phyloP scores from a whole-genome alignment of 2,113 vertebrate genomes.

The Thalassarche chlororhynchos region DNA sequence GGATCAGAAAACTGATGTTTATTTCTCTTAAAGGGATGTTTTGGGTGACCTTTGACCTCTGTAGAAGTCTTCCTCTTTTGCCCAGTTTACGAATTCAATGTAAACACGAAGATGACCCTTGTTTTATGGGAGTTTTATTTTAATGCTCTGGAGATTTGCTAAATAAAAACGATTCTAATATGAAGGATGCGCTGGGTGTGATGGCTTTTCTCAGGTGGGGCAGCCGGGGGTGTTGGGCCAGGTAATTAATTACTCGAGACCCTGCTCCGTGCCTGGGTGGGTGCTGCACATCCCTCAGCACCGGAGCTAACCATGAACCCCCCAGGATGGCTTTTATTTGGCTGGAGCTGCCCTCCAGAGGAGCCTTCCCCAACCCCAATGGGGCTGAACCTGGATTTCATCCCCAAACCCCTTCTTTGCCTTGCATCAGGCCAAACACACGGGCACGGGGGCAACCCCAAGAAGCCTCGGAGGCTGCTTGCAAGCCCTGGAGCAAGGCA shows the following conservation, averaged over 20 bases:
- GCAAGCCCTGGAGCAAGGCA: background rate
- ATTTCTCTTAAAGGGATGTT: slow-evolving; percentile 81
- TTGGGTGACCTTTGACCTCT: slow-evolving; percentile 79
- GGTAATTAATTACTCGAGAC: background rate
- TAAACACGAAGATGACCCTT: slow-evolving; percentile 18
- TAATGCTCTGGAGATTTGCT: slow-evolving; percentile 72
- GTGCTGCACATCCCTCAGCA: background rate
- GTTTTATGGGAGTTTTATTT: slow-evolving; percentile 64
- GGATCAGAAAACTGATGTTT: slow-evolving; percentile 23
- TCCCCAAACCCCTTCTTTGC: background rate
- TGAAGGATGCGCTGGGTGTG: background rate
- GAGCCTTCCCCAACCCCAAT: background rate
- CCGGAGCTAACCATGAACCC: background rate
- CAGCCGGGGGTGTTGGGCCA: accelerated
- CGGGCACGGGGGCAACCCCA: accelerated
- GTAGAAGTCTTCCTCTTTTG: slow-evolving; percentile 82
- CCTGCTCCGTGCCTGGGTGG: background rate
- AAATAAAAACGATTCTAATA: slow-evolving; percentile 42
- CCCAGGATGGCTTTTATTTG: background rate
- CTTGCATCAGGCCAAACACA: background rate
- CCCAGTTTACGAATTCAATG: slow-evolving; percentile 19
- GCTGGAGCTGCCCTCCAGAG: background rate
- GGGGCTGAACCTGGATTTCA: background rate
- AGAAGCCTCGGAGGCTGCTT: background rate
- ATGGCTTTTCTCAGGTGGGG: background rate